phyloP scores from a whole-genome alignment of 2,113 vertebrate species.

The Chamaea fasciata region DNA sequence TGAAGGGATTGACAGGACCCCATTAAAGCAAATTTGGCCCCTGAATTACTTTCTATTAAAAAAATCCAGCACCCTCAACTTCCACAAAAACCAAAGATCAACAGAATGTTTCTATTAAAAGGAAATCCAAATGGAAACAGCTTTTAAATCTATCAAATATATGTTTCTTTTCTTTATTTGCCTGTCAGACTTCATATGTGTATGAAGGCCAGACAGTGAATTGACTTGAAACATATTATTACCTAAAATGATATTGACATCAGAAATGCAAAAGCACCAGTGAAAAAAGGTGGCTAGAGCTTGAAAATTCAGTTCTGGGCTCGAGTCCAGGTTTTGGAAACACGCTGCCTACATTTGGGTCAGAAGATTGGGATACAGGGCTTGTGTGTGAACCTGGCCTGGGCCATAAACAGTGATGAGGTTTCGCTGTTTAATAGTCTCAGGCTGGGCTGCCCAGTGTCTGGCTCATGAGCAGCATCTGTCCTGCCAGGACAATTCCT shows the following conservation, averaged over 20 bases:
- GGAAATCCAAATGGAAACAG: slow-evolving; percentile 49
- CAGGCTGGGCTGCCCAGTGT: not conserved
- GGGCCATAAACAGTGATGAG: not conserved
- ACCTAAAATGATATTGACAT: slow-evolving; percentile 39
- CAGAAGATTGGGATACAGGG: not conserved
- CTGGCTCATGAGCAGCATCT: not conserved
- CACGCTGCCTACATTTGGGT: not conserved
- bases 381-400: not conserved
- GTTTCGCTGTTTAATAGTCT: not conserved
- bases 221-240: slow-evolving; percentile 53
- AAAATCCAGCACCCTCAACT: not conserved
- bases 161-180: slow-evolving; percentile 39
- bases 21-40: slow-evolving; percentile 1
- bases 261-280: slow-evolving; percentile 24
- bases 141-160: slow-evolving; percentile 52
- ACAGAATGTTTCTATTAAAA: slow-evolving; percentile 54
- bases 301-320: not conserved
- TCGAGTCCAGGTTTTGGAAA: not conserved
- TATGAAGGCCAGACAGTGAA: slow-evolving; percentile 8
- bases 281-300: not conserved
- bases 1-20: not conserved
- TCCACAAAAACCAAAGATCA: slow-evolving; percentile 25
- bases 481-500: not conserved
- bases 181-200: not conserved
- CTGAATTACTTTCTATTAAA: slow-evolving; percentile 22